Conservation (phyloP, 2,113 vertebrate species). For the Sardina pilchardus region DNA sequence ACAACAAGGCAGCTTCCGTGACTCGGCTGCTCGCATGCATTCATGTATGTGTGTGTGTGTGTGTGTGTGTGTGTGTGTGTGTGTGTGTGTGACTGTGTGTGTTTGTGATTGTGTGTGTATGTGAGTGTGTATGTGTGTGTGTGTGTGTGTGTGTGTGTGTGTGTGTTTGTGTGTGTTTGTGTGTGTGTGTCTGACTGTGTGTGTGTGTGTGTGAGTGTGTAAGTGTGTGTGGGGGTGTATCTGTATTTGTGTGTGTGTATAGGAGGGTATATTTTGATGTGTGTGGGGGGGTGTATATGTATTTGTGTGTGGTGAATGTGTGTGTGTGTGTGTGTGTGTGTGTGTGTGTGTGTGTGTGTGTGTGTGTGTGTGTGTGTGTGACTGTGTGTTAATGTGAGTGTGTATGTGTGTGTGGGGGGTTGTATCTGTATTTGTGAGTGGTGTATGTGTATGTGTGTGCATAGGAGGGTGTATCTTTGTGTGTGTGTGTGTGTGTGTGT, state of each 20-base stretch:
- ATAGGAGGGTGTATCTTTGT: not conserved
- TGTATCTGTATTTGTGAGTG: not conserved
- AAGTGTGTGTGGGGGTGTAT: not conserved
- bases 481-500: not conserved
- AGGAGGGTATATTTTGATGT: no score
- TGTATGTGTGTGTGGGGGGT: no score
- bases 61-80: not conserved
- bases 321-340: slow-evolving; percentile 1
- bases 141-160: not conserved
- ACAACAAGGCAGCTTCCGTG: not conserved
- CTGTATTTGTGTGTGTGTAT: not conserved
- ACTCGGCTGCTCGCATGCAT: not conserved
- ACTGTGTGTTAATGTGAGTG: no score
- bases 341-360: not conserved
- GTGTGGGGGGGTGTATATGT: not conserved
- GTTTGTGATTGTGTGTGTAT: no score
- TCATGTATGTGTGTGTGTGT: not conserved
- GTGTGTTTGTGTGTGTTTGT: not conserved
- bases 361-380: not conserved
- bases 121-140: no score
- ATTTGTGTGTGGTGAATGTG: not conserved
- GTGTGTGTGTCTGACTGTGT: no score
- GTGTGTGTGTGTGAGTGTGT: not conserved
- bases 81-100: no score
- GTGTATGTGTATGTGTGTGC: not conserved